These are phyloP conservation scores for Polypterus senegalus DNA, from an alignment of 2,113 vertebrate genomes.

Conservation along the genomic window DNA sequence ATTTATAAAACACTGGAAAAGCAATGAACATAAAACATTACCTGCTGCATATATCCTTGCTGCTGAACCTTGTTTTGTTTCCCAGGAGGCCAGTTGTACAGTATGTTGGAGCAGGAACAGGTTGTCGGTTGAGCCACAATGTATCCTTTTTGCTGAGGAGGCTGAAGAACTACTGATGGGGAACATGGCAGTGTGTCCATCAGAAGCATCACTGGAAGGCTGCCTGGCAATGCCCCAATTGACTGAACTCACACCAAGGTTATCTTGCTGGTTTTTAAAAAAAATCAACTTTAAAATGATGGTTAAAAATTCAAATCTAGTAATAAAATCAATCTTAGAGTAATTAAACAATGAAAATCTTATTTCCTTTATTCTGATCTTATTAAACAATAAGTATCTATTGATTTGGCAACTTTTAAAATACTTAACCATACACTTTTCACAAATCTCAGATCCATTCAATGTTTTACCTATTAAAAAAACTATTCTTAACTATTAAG, in stretches of 20 bases:
- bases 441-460: no score
- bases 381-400: no score
- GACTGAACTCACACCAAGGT: slow-evolving; percentile 78
- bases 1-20: no score
- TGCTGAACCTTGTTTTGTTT: slow-evolving; percentile 75
- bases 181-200: slow-evolving; percentile 65
- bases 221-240: slow-evolving; percentile 83
- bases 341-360: not conserved
- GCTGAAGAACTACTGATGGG: slow-evolving; percentile 72
- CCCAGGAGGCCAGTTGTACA: slow-evolving; percentile 44
- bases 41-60: slow-evolving; percentile 79
- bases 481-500: no score
- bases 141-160: slow-evolving; percentile 64
- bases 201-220: slow-evolving; percentile 55
- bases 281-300: slow-evolving; percentile 1
- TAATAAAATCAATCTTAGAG: not conserved
- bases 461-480: no score
- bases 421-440: no score
- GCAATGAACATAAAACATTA: no score
- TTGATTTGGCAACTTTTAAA: no score
- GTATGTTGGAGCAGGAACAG: slow-evolving; percentile 46
- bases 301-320: not conserved
- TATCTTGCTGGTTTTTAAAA: slow-evolving; percentile 58
- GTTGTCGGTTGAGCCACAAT: slow-evolving; percentile 58
- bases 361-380: not conserved